Evolutionary conservation across 2,113 vertebrate species (phyloP), one percentile per base, ranked within the genome.

Genomic region (Hippocampus comes): DNA sequence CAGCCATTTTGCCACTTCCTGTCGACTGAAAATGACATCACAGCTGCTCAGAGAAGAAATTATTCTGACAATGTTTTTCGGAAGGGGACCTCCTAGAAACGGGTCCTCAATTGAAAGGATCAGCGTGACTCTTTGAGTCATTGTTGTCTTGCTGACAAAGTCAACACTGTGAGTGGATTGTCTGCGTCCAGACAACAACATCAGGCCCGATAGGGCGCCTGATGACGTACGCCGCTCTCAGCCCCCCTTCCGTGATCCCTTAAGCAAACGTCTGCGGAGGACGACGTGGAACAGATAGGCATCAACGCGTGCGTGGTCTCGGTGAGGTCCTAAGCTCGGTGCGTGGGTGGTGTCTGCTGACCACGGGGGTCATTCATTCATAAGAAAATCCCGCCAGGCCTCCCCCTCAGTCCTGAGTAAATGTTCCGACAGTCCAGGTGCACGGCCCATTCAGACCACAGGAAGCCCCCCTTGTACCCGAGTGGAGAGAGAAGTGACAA

Each of bases 341-440:
- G 81, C 74, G 87, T 87, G 87, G 84, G 86, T 90, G 87, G 87
- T 70, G 80, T 63, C 77, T 81, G 82, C 76, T 82, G 82, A 78
- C 85, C 79, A 76, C 69, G n/a, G 78, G 78, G 86, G 86, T 85
- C 79, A 69, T 88, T 92, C 89, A 91, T 92, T 93, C 92, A 89
- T 85, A 82, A 81, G 23, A 68, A 34, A 66, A 81, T 83, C 81
- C 79, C 81, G 84, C 82, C 79, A 74, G 78, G 78, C 87, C 74
- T 86, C 89, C 6, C 34, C 82, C 79, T 65, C 80, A 82, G 88
- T 76, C 76, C 84, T 25, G 78, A 55, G 79, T 76, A 76, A 91
- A 92, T 90, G 90, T 91, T 80, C 25, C 80, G 83, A 72, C 71
- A 61, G 79, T 82, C 92, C 91, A 92, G 92, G 91, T 93, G 90